Conservation (phyloP, 1,140 invertebrate species). For the Drosophila ambigua region DNA sequence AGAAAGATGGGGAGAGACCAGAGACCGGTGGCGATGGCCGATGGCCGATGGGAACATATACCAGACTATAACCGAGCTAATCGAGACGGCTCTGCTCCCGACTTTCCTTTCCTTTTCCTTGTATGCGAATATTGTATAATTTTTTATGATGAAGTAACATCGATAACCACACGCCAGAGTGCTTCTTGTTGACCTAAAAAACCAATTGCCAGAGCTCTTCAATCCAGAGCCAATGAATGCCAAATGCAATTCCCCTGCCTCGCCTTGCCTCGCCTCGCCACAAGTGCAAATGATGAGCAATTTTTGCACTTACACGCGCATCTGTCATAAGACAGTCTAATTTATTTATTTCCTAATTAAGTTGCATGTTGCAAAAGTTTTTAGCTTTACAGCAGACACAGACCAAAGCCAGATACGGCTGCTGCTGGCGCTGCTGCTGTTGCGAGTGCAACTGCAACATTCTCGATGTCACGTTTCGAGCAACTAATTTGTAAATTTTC, state of each 20-base stretch:
- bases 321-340: constrained; percentile 44
- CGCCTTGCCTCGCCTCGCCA: too few relatives aligned
- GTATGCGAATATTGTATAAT: constrained; percentile 19
- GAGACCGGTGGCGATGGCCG: background rate
- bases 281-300: too few relatives aligned
- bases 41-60: constrained; percentile 5
- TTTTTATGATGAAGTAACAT: too few relatives aligned
- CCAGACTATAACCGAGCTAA: constrained; percentile 34
- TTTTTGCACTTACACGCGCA: too few relatives aligned
- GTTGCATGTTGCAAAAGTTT: constrained; percentile 61
- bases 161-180: too few relatives aligned
- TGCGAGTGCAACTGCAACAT: constrained; percentile 47
- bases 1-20: background rate
- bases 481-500: constrained; percentile 82
- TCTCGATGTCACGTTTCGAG: constrained; percentile 72
- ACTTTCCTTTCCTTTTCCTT: constrained; percentile 5
- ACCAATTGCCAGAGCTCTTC: too few relatives aligned
- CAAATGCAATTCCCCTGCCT: too few relatives aligned
- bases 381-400: constrained; percentile 27
- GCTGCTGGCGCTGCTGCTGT: constrained; percentile 21
- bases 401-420: constrained; percentile 28
- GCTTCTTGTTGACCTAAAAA: too few relatives aligned
- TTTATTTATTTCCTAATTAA: constrained; percentile 80
- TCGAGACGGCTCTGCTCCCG: constrained; percentile 5
- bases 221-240: too few relatives aligned